Conservation (phyloP, 2,888 invertebrate species). For the Crematogaster levior region DNA sequence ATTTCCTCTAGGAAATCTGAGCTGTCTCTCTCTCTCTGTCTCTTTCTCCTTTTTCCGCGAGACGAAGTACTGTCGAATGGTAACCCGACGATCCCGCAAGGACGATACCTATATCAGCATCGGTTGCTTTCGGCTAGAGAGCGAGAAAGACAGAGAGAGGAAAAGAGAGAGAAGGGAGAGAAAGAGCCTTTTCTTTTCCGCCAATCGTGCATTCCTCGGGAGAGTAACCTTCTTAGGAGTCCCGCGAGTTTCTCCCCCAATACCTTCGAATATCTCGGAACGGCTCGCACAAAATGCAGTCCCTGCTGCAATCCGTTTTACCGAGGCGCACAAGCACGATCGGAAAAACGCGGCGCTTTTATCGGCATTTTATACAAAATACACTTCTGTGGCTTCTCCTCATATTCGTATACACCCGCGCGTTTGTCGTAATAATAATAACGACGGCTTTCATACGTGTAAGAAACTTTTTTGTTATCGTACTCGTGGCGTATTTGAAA, state of each 20-base stretch:
- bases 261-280: conserved; percentile 38
- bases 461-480: background rate
- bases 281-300: conserved; percentile 33
- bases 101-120: conserved; percentile 50
- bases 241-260: conserved; percentile 39
- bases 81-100: conserved; percentile 32
- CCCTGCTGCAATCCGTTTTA: conserved; percentile 47
- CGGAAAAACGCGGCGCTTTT: conserved; percentile 36
- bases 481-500: background rate
- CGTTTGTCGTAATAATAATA: background rate
- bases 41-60: conserved; percentile 10
- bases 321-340: conserved; percentile 26
- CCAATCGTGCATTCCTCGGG: conserved; percentile 43
- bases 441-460: too few relatives aligned
- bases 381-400: conserved; percentile 8
- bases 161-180: too few relatives aligned
- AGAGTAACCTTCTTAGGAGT: conserved; percentile 52
- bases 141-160: background rate
- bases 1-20: conserved; percentile 40
- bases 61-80: conserved; percentile 47
- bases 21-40: too few relatives aligned
- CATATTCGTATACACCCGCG: background rate
- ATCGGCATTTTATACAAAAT: conserved; percentile 37
- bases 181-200: conserved; percentile 25
- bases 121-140: conserved; percentile 31